Base-by-base conservation (phyloP, 2,888 invertebrate genomes). In the Sialis fuliginosa region DNA sequence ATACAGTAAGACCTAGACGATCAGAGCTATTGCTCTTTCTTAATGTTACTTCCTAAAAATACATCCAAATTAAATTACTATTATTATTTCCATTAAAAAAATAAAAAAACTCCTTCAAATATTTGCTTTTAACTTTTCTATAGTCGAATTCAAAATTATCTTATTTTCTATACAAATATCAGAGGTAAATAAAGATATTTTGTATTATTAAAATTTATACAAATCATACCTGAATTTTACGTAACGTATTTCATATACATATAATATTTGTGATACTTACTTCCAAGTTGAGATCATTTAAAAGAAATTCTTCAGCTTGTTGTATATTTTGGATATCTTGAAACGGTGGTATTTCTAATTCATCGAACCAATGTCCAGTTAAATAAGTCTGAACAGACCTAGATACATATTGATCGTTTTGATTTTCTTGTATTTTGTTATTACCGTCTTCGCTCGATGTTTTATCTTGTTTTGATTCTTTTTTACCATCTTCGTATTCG, bases 1-100 rank as follows among this genome's bases (percentile, higher is more conserved):
- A 79, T 44, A 81, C 70, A 30, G 79, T 78, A 49, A 81, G 63
- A 5, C 81, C 81, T 6, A 82, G 63, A 57, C 75, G 75, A 58
- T 77, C 77, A 49, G 71, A 70, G 49, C 69, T 69, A 42, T 65
- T 67, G 33, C 66, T 65, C 56, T 77, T 73, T 51, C 71, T 65
- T 49, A 81, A 63, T 33, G 75, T 75, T 48, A 81, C 74, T 68
- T 81, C 81, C 79, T 80, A 46, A 59, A 37, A 10, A 22, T 22
- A 22, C 22, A 22, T 22, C 4, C 2, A 22, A 22, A 22, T 22
- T 22, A 22, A 22, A 22, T 22, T 22, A 2, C 22, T 22, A 22
- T 22, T 22, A 22, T 22, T 22, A 22, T n/a, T n/a, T n/a, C n/a
- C n/a, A n/a, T n/a, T n/a, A n/a, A n/a, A n/a, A n/a, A n/a, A n/a